These are phyloP conservation scores for Medauroidea extradentata DNA, from an alignment of 1,140 invertebrate genomes.

Conservation along the genomic window DNA sequence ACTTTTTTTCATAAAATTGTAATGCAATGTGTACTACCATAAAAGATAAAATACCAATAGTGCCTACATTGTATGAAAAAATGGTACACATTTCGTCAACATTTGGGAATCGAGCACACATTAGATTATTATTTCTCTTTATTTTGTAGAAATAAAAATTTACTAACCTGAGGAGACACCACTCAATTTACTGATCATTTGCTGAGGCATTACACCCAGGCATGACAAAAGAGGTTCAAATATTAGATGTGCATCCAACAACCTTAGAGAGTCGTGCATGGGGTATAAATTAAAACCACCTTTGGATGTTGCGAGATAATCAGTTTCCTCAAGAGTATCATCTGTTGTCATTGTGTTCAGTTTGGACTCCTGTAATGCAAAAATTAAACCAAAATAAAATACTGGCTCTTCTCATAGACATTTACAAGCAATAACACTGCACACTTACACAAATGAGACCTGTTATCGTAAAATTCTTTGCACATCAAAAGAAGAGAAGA, in stretches of 20 bases:
- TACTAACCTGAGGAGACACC: background rate
- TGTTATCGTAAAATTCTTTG: too few relatives aligned
- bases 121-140: background rate
- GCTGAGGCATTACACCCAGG: constrained; percentile 81
- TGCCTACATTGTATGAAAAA: too few relatives aligned
- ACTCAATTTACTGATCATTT: constrained; percentile 59
- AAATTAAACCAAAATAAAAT: too few relatives aligned
- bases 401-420: too few relatives aligned
- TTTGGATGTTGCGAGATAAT: constrained; percentile 25
- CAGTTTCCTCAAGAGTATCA: constrained; percentile 28
- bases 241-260: constrained; percentile 88
- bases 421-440: too few relatives aligned
- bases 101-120: background rate
- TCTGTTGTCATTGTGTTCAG: constrained; percentile 47
- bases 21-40: too few relatives aligned
- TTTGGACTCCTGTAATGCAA: constrained; percentile 47
- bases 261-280: constrained; percentile 74
- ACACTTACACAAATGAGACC: too few relatives aligned
- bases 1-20: too few relatives aligned
- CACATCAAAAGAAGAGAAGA: too few relatives aligned
- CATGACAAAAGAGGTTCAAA: constrained; percentile 83
- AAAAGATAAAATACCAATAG: too few relatives aligned
- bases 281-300: constrained; percentile 60
- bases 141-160: background rate
- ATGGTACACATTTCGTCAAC: background rate